Evolutionary conservation across 2,888 invertebrate genomes (phyloP), one percentile per base, ranked within the genome.

Genomic region (Palloptera scutellata): DNA sequence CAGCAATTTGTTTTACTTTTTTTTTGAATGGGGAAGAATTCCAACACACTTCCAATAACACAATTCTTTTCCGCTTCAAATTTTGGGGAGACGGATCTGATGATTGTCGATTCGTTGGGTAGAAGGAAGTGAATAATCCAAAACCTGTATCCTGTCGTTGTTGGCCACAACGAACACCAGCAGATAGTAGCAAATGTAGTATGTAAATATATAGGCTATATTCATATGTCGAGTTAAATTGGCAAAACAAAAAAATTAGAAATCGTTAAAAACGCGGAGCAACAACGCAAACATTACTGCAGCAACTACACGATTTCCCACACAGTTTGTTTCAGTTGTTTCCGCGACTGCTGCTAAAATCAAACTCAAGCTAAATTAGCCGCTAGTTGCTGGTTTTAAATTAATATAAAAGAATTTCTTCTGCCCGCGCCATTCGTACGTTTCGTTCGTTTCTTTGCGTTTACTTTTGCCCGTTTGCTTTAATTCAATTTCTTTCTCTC

Each of bases 381-480:
- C 69, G 69, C 72, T 70, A 72, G 67, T 68, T 72, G 69, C 70
- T 70, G 71, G 73, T 72, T 74, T 75, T 74, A 74, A 75, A 74
- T 72, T 74, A 52, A 63, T 51, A 52, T 51, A 42, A 64, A 61
- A 48, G 54, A 48, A 48, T 48, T 48, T 48, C 48, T 13, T 13
- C 48, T 15, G 48, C 15, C 48, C 15, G 30, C 30, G 30, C 30
- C 30, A 30, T 30, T 30, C 30, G 30, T 30, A 30, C 30, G 30
- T 30, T 30, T 30, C 30, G 30, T 6, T 30, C 30, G 30, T 30
- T 30, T 30, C 30, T 30, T 30, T 30, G 6, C 30, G 30, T 30
- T 30, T 30, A 30, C 30, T 30, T 30, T 30, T 30, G 30, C 30
- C 30, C 6, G 30, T 30, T 30, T 30, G 30, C 30, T 30, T 30